Evolutionary conservation across 2,888 invertebrate species (phyloP).

Genomic region (Uloborus plumipes): DNA sequence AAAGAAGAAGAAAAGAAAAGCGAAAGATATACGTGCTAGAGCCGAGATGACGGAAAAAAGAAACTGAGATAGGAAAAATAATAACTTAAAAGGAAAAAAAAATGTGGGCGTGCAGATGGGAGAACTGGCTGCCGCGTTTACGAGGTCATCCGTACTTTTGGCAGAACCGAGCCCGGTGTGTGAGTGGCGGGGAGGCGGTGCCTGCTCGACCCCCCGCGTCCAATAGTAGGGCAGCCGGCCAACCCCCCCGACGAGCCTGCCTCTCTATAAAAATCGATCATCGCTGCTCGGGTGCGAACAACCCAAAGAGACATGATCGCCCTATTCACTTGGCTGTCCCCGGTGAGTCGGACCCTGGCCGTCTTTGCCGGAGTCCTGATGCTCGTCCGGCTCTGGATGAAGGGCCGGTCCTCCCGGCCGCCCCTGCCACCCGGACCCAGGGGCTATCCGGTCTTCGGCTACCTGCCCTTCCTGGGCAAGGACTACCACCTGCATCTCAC

Average conservation of each 20-base stretch:
- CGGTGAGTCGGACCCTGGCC: conserved; percentile 6
- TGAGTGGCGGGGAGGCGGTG: conserved; percentile 41
- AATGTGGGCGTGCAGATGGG: conserved; percentile 50
- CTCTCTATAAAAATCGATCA: conserved; percentile 40
- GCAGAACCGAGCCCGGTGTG: conserved; percentile 39
- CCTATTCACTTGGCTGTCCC: not conserved
- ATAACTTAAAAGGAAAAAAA: conserved; percentile 21
- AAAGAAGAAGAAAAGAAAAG: conserved; percentile 1
- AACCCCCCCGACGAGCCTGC: conserved; percentile 30
- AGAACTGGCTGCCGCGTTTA: conserved; percentile 53
- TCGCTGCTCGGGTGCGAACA: not conserved
- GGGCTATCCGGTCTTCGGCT: conserved; percentile 88
- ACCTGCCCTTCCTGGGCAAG: conserved; percentile 82
- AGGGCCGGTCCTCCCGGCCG: not conserved
- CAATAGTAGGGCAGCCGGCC: conserved; percentile 64
- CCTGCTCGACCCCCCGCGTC: conserved; percentile 51
- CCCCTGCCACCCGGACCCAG: conserved; percentile 87
- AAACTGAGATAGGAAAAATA: conserved; percentile 14
- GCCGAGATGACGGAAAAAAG: conserved; percentile 5
- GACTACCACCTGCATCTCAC: conserved; percentile 83
- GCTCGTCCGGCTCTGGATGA: not conserved
- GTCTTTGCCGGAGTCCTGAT: conserved; percentile 22
- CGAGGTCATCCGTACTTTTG: conserved; percentile 53
- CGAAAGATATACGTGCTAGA: not conserved
- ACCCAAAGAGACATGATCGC: conserved; percentile 4